Evolutionary conservation across 2,888 invertebrate species (phyloP), one percentile per base, ranked within the genome.

Genomic region (Agrochola lota): DNA sequence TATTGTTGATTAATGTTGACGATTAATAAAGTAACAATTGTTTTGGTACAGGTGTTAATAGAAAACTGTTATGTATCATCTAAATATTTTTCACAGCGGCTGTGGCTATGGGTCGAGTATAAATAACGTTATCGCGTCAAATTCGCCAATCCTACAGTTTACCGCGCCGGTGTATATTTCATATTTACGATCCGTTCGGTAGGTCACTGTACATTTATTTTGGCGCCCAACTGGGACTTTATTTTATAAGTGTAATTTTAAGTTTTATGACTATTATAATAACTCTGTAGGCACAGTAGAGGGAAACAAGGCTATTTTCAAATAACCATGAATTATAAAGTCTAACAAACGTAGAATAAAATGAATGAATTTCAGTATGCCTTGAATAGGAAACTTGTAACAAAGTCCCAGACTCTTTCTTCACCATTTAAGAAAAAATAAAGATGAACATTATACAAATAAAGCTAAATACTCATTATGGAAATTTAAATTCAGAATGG

Each of bases 91-190:
- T 46, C 60, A 59, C 35, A 30, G 12, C 11, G 40, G 23, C 30
- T 26, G 67, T 30, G 17, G n/a, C 7, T 26, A 52, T 1, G 23
- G 40, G 23, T 8, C 26, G 52, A 26, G 23, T 57, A 87, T 88
- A 90, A 91, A 91, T 89, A 90, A 89, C 78, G 81, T 85, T 86
- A 87, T 87, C 87, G 78, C 79, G 75, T 89, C 74, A 85, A 87
- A 89, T 84, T 87, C 83, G 80, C 83, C 86, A 88, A 89, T 85
- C 80, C 81, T 78, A 81, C 88, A 89, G 82, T 90, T 90, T 84
- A 81, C 81, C 80, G 80, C 40, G 52, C 71, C 69, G 69, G 71
- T 80, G 71, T 85, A 85, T 81, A 88, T 87, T 86, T 87, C 81
- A 88, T 80, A 88, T 85, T 88, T 86, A 88, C 82, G 87, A 84